Conservation (phyloP, 2,888 invertebrate genomes). For the Perdita meconis region DNA sequence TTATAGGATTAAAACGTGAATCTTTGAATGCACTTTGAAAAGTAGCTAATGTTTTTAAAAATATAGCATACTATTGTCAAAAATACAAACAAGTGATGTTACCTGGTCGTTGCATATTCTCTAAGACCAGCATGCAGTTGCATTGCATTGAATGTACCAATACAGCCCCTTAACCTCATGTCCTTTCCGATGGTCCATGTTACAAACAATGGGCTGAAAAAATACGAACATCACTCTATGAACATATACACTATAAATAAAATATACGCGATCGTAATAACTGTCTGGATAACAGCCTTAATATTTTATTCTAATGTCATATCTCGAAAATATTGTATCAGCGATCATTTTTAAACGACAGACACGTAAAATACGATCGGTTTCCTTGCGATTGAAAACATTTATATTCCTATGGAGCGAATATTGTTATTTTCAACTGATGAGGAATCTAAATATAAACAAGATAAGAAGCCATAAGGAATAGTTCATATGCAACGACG, state of each 20-base stretch:
- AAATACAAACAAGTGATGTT: slow-evolving; percentile 52
- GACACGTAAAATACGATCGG: not conserved
- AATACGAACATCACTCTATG: not conserved
- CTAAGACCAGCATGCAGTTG: slow-evolving; percentile 96
- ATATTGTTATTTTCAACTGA: not conserved
- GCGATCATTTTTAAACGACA: not conserved
- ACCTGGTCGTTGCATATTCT: slow-evolving; percentile 97
- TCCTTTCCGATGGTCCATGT: slow-evolving; percentile 99
- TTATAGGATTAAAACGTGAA: slow-evolving; percentile 97
- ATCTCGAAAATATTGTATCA: too few species aligned
- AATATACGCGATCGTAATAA: not conserved
- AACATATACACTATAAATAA: slow-evolving; percentile 5
- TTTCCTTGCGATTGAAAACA: too few species aligned
- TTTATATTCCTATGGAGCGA: not conserved
- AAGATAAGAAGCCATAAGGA: not conserved
- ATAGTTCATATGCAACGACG: not conserved
- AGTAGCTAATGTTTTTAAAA: slow-evolving; percentile 43
- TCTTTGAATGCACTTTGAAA: slow-evolving; percentile 96
- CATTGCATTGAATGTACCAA: slow-evolving; percentile 99
- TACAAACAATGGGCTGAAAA: slow-evolving; percentile 97
- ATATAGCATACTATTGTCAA: slow-evolving; percentile 42
- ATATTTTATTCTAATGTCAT: too few species aligned
- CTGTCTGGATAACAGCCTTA: not conserved
- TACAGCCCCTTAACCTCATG: slow-evolving; percentile 97
- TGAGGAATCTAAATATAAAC: not conserved